These are phyloP conservation scores for Timandra comae DNA, from an alignment of 2,888 invertebrate genomes.

Conservation along the genomic window DNA sequence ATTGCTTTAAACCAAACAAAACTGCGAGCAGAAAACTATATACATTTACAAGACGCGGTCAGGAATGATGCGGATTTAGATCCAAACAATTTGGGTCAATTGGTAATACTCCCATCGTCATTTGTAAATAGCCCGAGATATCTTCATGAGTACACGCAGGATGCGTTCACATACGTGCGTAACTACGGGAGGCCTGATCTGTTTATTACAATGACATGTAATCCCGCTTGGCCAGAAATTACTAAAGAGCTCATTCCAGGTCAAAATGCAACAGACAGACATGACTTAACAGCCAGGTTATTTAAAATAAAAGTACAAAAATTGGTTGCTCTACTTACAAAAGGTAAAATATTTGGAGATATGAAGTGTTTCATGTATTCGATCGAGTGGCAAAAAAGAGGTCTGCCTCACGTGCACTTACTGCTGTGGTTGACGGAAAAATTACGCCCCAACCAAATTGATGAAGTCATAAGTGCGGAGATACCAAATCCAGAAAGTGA, in stretches of 20 bases:
- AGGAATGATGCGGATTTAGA: constrained; percentile 7
- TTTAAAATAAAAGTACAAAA: constrained; percentile 27
- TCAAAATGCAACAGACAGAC: constrained; percentile 25
- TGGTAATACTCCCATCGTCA: constrained; percentile 29
- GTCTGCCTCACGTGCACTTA: constrained; percentile 20
- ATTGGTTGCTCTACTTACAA: constrained; percentile 17
- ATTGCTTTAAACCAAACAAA: constrained; percentile 25
- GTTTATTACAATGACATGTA: constrained; percentile 24
- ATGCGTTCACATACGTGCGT: constrained; percentile 31
- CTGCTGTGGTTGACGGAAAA: constrained; percentile 21
- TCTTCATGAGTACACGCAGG: constrained; percentile 29
- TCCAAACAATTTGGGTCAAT: too few relatives aligned
- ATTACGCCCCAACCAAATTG: constrained; percentile 20
- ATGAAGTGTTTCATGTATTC: constrained; percentile 19
- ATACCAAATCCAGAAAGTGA: constrained; percentile 21
- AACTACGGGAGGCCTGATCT: constrained; percentile 26
- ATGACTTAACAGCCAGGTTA: constrained; percentile 28
- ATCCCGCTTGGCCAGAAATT: background rate
- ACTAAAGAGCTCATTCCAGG: constrained; percentile 17
- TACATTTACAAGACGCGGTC: constrained; percentile 12
- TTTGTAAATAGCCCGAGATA: constrained; percentile 29
- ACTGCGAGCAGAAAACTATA: constrained; percentile 11
- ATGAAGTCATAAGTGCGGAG: constrained; percentile 24
- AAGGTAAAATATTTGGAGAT: constrained; percentile 24
- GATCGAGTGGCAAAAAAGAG: constrained; percentile 25